A percentile compares a stretch with the other conserved stretches of the same genome.
These are phyloP conservation scores for Pygoscelis antarcticus DNA, from an alignment of 2,113 vertebrate species.

Conservation along the genomic window DNA sequence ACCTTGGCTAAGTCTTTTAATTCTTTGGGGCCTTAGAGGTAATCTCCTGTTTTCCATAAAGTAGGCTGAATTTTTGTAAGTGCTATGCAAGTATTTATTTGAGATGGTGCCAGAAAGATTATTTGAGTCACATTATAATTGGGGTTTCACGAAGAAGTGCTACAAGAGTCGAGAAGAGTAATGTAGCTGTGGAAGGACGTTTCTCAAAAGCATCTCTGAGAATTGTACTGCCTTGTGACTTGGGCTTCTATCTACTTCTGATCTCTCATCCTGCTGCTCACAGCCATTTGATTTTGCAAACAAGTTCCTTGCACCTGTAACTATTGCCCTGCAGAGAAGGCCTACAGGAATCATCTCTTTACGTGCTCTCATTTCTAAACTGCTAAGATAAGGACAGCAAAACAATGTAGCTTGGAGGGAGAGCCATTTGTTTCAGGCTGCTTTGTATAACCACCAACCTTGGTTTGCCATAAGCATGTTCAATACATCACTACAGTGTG, in stretches of 20 bases:
- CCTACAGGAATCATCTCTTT: not conserved
- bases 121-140: not conserved
- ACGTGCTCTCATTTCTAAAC: not conserved
- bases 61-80: not conserved
- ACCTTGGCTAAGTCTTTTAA: not conserved
- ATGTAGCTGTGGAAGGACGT: not conserved
- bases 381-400: not conserved
- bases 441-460: not conserved
- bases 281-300: not conserved
- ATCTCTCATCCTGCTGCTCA: not conserved
- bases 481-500: not conserved
- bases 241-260: not conserved
- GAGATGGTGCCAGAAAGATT: not conserved
- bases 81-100: not conserved
- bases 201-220: not conserved
- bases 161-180: not conserved
- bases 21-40: not conserved
- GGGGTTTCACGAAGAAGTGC: not conserved
- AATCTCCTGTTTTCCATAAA: not conserved
- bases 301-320: not conserved
- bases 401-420: not conserved
- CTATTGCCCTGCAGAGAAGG: not conserved
- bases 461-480: not conserved
- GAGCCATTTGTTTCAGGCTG: not conserved
- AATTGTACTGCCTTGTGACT: not conserved